Base-by-base conservation (phyloP, 2,797 vertebrate species). In the Poecilia wingei region DNA sequence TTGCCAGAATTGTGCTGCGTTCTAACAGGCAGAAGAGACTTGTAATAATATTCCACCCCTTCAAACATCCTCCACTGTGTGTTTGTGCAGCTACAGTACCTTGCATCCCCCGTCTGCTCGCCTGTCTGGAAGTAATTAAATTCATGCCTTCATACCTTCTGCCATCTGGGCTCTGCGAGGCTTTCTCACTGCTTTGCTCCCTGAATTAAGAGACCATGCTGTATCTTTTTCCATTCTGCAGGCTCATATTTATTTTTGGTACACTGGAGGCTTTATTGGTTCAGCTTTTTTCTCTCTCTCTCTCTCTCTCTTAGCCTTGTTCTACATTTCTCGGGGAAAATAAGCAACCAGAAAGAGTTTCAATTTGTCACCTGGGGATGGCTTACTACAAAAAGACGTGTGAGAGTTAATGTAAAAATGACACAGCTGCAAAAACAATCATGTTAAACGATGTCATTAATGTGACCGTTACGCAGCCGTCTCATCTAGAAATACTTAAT, bases 71-170 rank as follows among this genome's bases (percentile, higher is more conserved):
- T 89, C 86, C 31, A 6, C 31, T 68, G 74, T 84, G 80, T 91
- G 86, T 94, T 93, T 91, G 82, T 88, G 79, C 80, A 85, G 88
- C 80, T 82, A 82, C 81, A 88, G 86, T 88, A 89, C 84, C 85
- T 84, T 81, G 79, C 55, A 57, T 72, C 64, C 53, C 46, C 59
- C 31, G 64, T 71, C 77, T 47, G 55, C 74, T 64, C 59, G 70
- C 49, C 8, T 78, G 89, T 90, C 95, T 96, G 95, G 93, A 91
- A 95, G 92, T 86, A 94, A 94, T 96, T 95, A 93, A 91, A 89
- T 75, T 88, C 87, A 90, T 93, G 92, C 92, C 86, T 95, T 90
- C 89, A 87, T 93, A 91, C 92, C 89, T 94, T 84, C 87, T 91
- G 82, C 91, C 93, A 95, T 94, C 91, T 95, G 93, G 83, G 70